These are phyloP conservation scores for Eupithecia abbreviata DNA, from an alignment of 2,888 invertebrate genomes.

Conservation along the genomic window DNA sequence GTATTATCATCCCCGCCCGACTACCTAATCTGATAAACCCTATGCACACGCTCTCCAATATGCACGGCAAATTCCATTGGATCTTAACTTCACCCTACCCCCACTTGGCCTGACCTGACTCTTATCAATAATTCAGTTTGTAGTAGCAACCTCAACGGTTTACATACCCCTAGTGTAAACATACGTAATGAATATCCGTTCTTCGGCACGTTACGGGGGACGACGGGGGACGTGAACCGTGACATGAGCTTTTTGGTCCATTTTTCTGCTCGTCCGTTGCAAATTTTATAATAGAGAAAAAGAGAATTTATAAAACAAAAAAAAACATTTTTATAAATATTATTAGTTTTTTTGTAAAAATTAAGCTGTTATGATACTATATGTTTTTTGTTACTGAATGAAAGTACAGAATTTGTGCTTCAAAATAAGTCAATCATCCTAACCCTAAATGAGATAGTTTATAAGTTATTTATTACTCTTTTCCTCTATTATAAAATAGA, in stretches of 20 bases:
- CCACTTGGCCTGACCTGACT: neutral
- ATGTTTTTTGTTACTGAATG: no score
- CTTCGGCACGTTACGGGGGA: neutral
- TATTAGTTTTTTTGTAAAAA: no score
- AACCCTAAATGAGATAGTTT: no score
- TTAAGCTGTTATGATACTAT: no score
- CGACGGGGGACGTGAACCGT: neutral
- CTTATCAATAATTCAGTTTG: neutral
- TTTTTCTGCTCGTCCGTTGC: neutral
- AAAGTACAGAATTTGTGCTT: no score
- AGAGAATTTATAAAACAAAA: no score
- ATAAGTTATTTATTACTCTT: no score
- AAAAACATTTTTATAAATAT: no score
- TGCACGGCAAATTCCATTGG: neutral
- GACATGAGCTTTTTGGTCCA: neutral
- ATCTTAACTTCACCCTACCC: neutral
- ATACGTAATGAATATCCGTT: neutral
- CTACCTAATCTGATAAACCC: neutral
- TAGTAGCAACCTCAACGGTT: neutral
- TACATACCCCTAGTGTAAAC: neutral
- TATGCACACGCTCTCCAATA: neutral
- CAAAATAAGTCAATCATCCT: no score
- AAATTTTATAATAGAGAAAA: no score
- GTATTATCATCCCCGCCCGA: neutral
- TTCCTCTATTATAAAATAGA: no score